A percentile compares a stretch with the other conserved stretches of the same genome.
Evolutionary conservation across 1,140 invertebrate species (phyloP).

Genomic region (Pseudobourletiella spinata): DNA sequence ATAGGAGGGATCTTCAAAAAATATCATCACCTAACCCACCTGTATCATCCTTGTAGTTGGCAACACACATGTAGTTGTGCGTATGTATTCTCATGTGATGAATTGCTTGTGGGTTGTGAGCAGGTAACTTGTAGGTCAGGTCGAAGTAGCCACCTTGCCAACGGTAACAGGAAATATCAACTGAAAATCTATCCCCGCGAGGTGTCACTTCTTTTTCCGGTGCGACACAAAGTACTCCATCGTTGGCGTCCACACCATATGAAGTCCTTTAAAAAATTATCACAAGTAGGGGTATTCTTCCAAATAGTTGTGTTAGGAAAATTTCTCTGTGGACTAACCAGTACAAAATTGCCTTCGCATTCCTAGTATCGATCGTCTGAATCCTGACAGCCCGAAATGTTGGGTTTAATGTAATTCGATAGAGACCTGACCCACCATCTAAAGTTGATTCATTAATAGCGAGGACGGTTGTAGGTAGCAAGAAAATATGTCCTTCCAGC

Average conservation of each 20-base stretch:
- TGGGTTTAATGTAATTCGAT: constrained; percentile 6
- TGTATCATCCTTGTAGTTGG: constrained; percentile 42
- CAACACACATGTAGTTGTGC: constrained; percentile 41
- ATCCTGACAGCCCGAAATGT: not conserved
- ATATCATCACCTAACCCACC: constrained; percentile 33
- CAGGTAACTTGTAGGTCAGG: constrained; percentile 40
- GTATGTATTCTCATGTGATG: constrained; percentile 41
- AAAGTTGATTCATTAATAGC: not conserved
- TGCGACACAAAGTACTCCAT: constrained; percentile 38
- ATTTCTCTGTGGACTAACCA: constrained; percentile 17
- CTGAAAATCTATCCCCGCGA: constrained; percentile 23
- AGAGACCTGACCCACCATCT: constrained; percentile 19
- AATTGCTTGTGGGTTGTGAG: constrained; percentile 40
- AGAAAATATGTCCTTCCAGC: constrained; percentile 7
- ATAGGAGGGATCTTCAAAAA: too few relatives aligned
- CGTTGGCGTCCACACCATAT: constrained; percentile 32
- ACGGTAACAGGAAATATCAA: constrained; percentile 39
- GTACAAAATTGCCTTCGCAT: constrained; percentile 8
- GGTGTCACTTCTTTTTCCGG: constrained; percentile 19
- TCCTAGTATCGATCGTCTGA: constrained; percentile 19
- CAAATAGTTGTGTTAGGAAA: not conserved
- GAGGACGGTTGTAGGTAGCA: not conserved
- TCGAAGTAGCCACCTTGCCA: constrained; percentile 49
- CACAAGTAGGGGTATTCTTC: not conserved
- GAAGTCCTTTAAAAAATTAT: constrained; percentile 6